Base-by-base conservation (phyloP, 2,113 vertebrate species). In the Salvelinus sp. region DNA sequence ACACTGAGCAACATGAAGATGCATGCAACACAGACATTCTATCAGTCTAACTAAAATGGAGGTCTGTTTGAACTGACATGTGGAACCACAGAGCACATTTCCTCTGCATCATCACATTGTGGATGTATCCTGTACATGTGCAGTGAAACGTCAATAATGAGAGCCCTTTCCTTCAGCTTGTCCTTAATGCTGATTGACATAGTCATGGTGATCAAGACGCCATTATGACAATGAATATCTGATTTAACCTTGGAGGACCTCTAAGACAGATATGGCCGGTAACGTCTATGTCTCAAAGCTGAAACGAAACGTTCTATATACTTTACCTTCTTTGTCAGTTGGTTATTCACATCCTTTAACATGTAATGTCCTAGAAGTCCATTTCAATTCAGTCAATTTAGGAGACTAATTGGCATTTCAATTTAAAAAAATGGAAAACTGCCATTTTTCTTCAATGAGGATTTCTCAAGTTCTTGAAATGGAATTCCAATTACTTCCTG, bases 181-280 rank as follows among this genome's bases (percentile, higher is more conserved):
- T 58, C 74, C 74, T 33, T 33, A 75, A 75, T 69, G 74, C 27
- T 69, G 27, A 68, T 75, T 33, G 69, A 38, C 65, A 60, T 16
- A 57, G 50, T 38, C 38, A 33, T 27, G 27, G 25, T 68, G 48
- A 68, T 68, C 73, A 47, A 57, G 33, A 68, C 64, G 13, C 47
- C 63, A 54, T 74, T 67, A 74, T 50, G 73, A 75, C 74, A 54
- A 18, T 20, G 18, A 58, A 69, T 57, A 47, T 44, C 48, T 20
- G 9, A 72, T 16, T 69, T 23, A 72, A 14, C 73, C 48, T 66
- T 71, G 69, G 57, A 54, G 27, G 23, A 18, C 66, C 60, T 25
- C 23, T 48, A 13, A 16, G 30, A 54, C 48, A 65, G 48, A 64
- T 7, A 54, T 14, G 20, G 28, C 7, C 10, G 3, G 27, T 23